phyloP scores from a whole-genome alignment of 2,888 invertebrate species.

The Caradrina kadenii region DNA sequence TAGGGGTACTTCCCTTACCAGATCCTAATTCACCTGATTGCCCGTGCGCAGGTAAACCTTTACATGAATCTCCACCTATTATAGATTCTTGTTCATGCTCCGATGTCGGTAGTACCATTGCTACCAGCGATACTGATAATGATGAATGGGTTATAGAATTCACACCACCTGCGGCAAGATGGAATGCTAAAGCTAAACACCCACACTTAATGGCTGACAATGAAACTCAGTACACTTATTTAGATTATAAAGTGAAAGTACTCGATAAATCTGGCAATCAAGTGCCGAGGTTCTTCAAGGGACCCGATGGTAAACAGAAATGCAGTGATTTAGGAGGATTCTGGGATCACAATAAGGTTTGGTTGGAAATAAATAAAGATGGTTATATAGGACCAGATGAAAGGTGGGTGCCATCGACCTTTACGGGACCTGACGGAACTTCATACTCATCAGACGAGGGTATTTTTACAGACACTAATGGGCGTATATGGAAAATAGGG shows the following conservation, averaged over 20 bases:
- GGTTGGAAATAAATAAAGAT: conserved; percentile 86
- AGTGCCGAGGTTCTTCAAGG: conserved; percentile 83
- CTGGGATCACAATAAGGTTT: conserved; percentile 78
- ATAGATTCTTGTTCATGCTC: conserved; percentile 86
- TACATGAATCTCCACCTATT: conserved; percentile 70
- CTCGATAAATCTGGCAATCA: conserved; percentile 84
- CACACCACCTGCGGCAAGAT: conserved; percentile 82
- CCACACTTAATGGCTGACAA: conserved; percentile 71
- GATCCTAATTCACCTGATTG: conserved; percentile 83
- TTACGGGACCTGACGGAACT: conserved; percentile 85
- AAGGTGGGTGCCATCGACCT: conserved; percentile 85
- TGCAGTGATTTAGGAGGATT: conserved; percentile 88
- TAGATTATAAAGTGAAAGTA: conserved; percentile 86
- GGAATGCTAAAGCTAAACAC: conserved; percentile 83
- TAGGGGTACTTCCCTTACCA: conserved; percentile 82
- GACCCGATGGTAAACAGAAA: conserved; percentile 83
- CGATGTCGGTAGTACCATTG: conserved; percentile 75
- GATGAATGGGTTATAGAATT: conserved; percentile 88
- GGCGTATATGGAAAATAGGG: conserved; percentile 78
- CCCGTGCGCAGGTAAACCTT: conserved; percentile 77
- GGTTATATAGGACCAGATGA: conserved; percentile 85
- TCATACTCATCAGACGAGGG: conserved; percentile 84
- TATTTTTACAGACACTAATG: conserved; percentile 75
- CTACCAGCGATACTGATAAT: conserved; percentile 84
- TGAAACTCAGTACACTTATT: conserved; percentile 82